A percentile compares a stretch with the other conserved stretches of the same genome.
Conservation (phyloP, 2,113 vertebrate genomes). For the Cheirogaleus medius region DNA sequence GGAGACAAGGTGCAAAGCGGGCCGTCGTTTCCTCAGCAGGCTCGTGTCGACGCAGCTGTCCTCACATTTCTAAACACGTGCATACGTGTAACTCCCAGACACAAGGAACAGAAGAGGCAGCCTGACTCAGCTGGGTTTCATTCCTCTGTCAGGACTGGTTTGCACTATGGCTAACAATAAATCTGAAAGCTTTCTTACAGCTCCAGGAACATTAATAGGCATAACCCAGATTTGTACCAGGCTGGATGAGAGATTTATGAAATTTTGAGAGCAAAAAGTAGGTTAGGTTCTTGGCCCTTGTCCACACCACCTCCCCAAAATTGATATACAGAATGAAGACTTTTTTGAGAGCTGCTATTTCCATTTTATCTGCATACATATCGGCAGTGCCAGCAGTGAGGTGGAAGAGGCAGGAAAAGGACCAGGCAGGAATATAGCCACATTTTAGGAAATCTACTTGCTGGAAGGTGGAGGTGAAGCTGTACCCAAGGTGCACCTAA, state of each 20-base stretch:
- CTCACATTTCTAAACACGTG: not conserved
- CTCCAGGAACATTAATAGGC: not conserved
- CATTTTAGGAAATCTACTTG: not conserved
- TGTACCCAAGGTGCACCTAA: not conserved
- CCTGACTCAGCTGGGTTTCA: not conserved
- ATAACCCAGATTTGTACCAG: conserved; percentile 44
- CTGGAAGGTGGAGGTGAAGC: not conserved
- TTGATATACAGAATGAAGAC: not conserved
- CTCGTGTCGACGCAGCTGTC: not conserved
- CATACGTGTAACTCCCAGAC: not conserved
- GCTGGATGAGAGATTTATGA: conserved; percentile 44
- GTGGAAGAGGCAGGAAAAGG: not conserved
- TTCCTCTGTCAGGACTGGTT: not conserved
- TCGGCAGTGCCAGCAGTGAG: not conserved
- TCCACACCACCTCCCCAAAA: not conserved
- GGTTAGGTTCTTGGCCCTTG: not conserved
- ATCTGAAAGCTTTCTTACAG: conserved; percentile 36
- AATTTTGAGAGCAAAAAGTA: conserved; percentile 26
- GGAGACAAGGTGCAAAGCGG: not conserved
- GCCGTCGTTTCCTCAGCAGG: not conserved
- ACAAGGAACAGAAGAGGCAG: not conserved
- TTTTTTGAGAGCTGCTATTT: conserved; percentile 26
- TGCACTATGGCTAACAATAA: conserved; percentile 18
- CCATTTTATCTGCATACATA: not conserved
- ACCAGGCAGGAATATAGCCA: not conserved